Conservation (phyloP, 2,797 vertebrate genomes). For the Crotalus adamanteus region DNA sequence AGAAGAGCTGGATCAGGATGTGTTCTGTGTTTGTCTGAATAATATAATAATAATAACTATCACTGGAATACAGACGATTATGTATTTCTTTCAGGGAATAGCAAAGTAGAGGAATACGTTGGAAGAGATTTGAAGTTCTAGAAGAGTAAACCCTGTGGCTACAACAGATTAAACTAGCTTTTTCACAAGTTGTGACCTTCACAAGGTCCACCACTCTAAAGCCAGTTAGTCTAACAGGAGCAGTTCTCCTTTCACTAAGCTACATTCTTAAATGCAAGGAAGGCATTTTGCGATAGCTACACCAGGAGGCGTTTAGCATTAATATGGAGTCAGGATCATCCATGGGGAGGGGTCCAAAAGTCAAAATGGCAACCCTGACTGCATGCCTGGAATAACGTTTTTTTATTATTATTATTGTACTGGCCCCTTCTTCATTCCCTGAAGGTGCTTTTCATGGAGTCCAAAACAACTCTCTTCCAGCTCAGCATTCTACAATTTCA, state of each 20-base stretch:
- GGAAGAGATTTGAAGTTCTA: neutral
- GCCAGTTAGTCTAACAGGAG: neutral
- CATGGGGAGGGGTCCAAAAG: neutral
- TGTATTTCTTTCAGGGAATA: neutral
- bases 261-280: neutral
- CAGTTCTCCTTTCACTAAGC: neutral
- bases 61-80: neutral
- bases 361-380: neutral
- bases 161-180: neutral
- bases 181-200: neutral
- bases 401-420: neutral
- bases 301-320: neutral
- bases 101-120: neutral
- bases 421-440: neutral
- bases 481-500: neutral
- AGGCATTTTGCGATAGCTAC: neutral
- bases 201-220: neutral
- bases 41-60: neutral
- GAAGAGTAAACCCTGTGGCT: neutral
- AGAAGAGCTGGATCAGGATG: neutral
- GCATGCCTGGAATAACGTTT: neutral
- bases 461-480: neutral
- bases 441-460: neutral
- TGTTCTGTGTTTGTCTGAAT: neutral
- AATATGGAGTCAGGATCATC: neutral